Evolutionary conservation across 30 jellyfish, hydroid and myxozoan species (phyloP).

Genomic region (Mastigias papua): DNA sequence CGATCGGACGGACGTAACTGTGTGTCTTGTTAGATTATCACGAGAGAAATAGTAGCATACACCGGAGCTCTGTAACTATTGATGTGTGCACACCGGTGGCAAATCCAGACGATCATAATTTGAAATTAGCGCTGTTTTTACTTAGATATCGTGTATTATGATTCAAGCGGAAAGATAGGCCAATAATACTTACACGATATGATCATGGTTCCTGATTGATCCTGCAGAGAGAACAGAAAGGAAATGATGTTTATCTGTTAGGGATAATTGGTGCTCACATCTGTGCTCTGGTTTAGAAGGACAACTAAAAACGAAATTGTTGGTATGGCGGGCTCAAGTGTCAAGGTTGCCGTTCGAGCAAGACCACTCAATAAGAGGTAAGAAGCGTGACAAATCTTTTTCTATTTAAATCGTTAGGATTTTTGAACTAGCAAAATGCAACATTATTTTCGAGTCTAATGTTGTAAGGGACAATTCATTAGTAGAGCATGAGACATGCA

Average conservation of each 20-base stretch:
- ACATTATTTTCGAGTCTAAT: too few relatives aligned
- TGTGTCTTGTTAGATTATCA: background rate
- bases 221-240: background rate
- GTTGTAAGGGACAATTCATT: too few relatives aligned
- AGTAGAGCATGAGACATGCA: too few relatives aligned
- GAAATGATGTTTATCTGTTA: background rate
- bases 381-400: background rate
- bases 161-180: background rate
- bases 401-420: too few relatives aligned
- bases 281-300: background rate
- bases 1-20: background rate
- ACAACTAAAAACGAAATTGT: background rate
- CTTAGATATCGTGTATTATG: background rate
- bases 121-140: background rate
- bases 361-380: slow-evolving; percentile 95
- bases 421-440: too few relatives aligned
- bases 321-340: slow-evolving; percentile 78
- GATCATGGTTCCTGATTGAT: background rate
- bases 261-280: background rate
- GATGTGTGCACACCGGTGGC: background rate
- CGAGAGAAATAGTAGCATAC: background rate
- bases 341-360: slow-evolving; percentile 95
- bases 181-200: background rate
- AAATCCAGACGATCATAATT: background rate
- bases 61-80: background rate